These are phyloP conservation scores for Dunckerocampus dactyliophorus DNA, from an alignment of 2,113 vertebrate species.

Conservation along the genomic window DNA sequence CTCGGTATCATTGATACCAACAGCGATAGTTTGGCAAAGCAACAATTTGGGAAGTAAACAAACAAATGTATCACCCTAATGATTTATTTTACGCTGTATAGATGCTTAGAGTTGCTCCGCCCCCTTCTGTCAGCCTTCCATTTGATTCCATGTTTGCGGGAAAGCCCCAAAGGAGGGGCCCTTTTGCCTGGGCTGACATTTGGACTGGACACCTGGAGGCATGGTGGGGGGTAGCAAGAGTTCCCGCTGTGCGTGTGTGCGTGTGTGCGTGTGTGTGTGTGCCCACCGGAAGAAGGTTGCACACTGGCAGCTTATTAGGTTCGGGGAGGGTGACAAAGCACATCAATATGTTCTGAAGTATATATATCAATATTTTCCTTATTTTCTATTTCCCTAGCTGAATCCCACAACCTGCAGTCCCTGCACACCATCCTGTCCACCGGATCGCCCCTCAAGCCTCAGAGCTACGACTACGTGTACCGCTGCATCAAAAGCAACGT, in stretches of 20 bases:
- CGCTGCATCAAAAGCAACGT: constrained; percentile 82
- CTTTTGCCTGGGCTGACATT: constrained; percentile 67
- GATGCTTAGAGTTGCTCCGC: too few relatives aligned
- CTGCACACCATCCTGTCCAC: constrained; percentile 93
- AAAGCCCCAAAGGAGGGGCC: constrained; percentile 57
- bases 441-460: constrained; percentile 87
- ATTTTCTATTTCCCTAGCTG: constrained; percentile 58
- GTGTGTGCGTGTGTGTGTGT: neutral
- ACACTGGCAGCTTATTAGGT: constrained; percentile 45
- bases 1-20: too few relatives aligned
- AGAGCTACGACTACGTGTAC: constrained; percentile 95
- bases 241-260: constrained; percentile 20
- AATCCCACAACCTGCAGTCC: constrained; percentile 88
- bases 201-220: constrained; percentile 64
- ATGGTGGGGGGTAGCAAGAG: constrained; percentile 43
- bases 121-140: too few relatives aligned
- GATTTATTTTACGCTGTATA: neutral
- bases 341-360: neutral
- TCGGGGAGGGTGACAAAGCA: constrained; percentile 6
- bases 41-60: neutral
- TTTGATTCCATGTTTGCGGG: too few relatives aligned
- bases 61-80: too few relatives aligned
- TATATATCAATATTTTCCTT: neutral
- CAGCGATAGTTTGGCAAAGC: neutral
- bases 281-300: constrained; percentile 14